A percentile compares a stretch with the other conserved stretches of the same genome.
These are phyloP conservation scores for Drosophila pruinosa DNA, from an alignment of 1,140 invertebrate species.

Conservation along the genomic window DNA sequence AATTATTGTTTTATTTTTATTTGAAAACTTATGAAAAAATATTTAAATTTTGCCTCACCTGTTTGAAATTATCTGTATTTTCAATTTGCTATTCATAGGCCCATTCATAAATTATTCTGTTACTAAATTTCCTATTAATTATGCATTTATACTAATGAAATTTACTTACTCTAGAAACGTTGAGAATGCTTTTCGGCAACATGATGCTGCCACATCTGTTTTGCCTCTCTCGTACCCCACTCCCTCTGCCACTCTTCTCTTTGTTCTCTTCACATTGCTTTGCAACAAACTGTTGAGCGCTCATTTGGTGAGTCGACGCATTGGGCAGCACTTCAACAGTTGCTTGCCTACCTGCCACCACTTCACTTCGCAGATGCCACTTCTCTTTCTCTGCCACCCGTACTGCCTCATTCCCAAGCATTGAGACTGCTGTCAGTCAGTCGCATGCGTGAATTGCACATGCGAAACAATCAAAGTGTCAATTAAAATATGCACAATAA, in stretches of 20 bases:
- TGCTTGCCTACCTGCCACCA: constrained; percentile 27
- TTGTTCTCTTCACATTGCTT: constrained; percentile 1
- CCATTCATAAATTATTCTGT: not conserved
- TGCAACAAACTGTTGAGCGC: constrained; percentile 76
- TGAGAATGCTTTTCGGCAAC: not conserved
- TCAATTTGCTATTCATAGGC: no score
- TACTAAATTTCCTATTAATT: not conserved
- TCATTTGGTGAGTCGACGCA: constrained; percentile 71
- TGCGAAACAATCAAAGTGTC: constrained; percentile 74
- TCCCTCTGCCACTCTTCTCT: not conserved
- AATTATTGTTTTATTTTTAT: no score
- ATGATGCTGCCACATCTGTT: constrained; percentile 47
- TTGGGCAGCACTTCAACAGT: constrained; percentile 59
- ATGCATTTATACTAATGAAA: not conserved
- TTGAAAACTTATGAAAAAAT: no score
- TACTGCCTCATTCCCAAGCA: not conserved
- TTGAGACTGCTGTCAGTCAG: not conserved
- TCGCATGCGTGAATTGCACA: constrained; percentile 58
- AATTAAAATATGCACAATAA: constrained; percentile 69
- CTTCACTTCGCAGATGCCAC: not conserved
- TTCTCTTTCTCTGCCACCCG: not conserved
- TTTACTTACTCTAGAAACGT: not conserved
- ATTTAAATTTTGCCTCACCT: no score
- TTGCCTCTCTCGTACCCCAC: not conserved
- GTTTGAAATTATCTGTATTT: not conserved